A percentile compares a stretch with the other conserved stretches of the same genome.
These are phyloP conservation scores for Polietes domitor DNA, from an alignment of 2,888 invertebrate genomes.

Conservation along the genomic window DNA sequence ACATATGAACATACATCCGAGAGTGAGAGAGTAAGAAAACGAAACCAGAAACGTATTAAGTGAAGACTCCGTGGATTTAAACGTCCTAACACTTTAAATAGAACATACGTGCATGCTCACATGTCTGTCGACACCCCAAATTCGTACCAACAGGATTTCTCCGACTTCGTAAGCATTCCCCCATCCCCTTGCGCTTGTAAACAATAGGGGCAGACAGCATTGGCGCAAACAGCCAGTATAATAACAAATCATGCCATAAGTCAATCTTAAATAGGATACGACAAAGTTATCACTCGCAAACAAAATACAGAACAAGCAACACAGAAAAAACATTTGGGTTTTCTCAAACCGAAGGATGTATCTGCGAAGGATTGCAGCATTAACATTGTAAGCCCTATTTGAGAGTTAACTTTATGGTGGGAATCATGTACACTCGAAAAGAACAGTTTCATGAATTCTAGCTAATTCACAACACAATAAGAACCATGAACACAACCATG, in stretches of 20 bases:
- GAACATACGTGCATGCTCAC: not conserved
- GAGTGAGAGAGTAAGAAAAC: not conserved
- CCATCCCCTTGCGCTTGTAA: not conserved
- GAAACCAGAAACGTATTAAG: conserved; percentile 16
- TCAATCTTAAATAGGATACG: not conserved
- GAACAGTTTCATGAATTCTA: no score
- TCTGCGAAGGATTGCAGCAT: not conserved
- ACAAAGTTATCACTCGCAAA: not conserved
- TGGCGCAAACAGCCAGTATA: no score
- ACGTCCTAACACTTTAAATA: conserved; percentile 6
- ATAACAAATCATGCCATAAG: not conserved
- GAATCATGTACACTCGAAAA: not conserved
- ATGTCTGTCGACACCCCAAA: not conserved
- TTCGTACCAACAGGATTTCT: no score
- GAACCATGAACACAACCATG: no score
- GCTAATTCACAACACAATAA: no score
- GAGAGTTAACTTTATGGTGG: not conserved
- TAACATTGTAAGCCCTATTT: not conserved
- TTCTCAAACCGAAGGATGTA: not conserved
- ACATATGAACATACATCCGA: not conserved
- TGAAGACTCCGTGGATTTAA: conserved; percentile 19
- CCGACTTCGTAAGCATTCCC: no score
- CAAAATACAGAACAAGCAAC: not conserved
- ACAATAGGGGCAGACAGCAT: not conserved
- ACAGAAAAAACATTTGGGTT: not conserved